A percentile compares a stretch with the other conserved stretches of the same genome.
Conservation (phyloP, 2,113 vertebrate genomes). For the Craseonycteris thonglongyai region DNA sequence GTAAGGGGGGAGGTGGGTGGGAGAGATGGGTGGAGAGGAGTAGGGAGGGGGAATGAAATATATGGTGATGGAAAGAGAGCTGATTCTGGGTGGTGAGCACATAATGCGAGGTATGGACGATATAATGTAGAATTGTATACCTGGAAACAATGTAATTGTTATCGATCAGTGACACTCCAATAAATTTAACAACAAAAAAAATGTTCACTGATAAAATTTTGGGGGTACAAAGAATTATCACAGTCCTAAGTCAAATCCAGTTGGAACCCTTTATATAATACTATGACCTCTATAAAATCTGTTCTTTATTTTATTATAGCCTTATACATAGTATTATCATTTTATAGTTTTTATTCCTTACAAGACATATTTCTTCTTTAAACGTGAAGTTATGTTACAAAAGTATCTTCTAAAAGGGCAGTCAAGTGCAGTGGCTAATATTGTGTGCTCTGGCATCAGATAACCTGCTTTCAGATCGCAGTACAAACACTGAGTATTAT, state of each 20-base stretch:
- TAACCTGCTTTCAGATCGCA: background rate
- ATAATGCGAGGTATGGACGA: too few species aligned
- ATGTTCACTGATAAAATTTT: background rate
- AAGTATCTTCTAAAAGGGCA: background rate
- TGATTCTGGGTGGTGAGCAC: too few species aligned
- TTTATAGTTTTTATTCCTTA: background rate
- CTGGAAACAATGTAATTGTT: too few species aligned
- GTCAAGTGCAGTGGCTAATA: background rate
- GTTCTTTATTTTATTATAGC: background rate
- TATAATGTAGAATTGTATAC: too few species aligned
- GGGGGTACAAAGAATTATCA: background rate
- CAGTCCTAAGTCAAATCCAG: background rate
- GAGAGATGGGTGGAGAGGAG: too few species aligned
- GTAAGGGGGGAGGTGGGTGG: too few species aligned
- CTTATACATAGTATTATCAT: background rate
- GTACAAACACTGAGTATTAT: background rate
- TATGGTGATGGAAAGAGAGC: too few species aligned
- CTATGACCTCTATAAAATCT: background rate
- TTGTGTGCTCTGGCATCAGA: background rate
- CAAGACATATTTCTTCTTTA: background rate
- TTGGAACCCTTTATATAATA: background rate
- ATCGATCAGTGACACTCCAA: too few species aligned
- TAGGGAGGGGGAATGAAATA: too few species aligned
- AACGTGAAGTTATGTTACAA: background rate
- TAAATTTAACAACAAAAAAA: too few species aligned